Evolutionary conservation across 1,140 invertebrate genomes (phyloP), one percentile per base, ranked within the genome.

Genomic region (Apocrypta bakeri): DNA sequence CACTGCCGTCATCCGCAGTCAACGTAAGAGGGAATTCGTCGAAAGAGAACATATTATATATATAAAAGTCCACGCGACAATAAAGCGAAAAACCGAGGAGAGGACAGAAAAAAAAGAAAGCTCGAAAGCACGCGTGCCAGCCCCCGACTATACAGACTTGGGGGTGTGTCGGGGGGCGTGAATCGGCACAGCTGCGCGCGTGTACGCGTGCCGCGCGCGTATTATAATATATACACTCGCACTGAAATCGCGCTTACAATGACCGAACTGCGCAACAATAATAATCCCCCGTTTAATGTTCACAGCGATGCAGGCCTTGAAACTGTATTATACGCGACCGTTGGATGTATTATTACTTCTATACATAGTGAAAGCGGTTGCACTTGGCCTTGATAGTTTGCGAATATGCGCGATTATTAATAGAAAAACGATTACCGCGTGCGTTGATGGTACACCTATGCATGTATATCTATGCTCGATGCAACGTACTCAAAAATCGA

Each of bases 161-260:
- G 86, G 87, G 88, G 89, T 88, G 89, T 90, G 88, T 88, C 89
- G 81, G 85, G 27, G 88, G 89, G 90, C 88, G 90, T 90, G 88
- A 85, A 83, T 85, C 84, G 81, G 87, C 88, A 88, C 80, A 76
- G 89, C 89, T 89, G 89, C 85, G 63, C 69, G 69, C 76, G 83
- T 85, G 87, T 88, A 89, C 89, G 87, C 87, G 89, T 85, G 63
- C 63, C 63, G 9, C 48, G 33, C 33, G 33, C 33, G 33, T 37
- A 6, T 25, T n/a, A 12, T 66, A 66, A 2, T 12, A 27, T 8
- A 27, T 1, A 7, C 84, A 77, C 84, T 72, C 82, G 25, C 63
- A 29, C 82, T 82, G 77, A 85, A 83, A 79, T 83, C 68, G 33
- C 48, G 77, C 76, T 73, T 27, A 75, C 78, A 77, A 81, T 80